Percentiles rank a stretch among this genome's conserved stretches.
phyloP scores from a whole-genome alignment of 2,888 invertebrate species.

The Drosophila mimica region DNA sequence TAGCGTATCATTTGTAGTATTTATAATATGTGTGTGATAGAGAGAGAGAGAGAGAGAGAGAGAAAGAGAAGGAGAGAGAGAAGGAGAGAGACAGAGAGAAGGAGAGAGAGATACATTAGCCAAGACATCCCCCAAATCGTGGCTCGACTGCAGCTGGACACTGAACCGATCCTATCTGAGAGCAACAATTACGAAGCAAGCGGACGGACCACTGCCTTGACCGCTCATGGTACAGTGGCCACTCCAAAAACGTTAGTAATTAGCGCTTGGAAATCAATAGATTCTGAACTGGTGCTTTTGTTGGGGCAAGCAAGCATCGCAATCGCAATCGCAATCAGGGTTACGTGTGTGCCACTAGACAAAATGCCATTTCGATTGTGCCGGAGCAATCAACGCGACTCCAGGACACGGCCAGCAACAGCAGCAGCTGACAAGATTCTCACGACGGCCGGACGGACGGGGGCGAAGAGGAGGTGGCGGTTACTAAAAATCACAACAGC shows the following conservation, averaged over 20 bases:
- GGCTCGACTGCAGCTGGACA: background rate
- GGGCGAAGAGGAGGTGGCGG: background rate
- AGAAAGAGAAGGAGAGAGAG: background rate
- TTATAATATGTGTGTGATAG: background rate
- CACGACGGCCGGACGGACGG: constrained; percentile 34
- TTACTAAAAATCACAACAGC: constrained; percentile 32
- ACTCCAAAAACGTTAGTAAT: constrained; percentile 42
- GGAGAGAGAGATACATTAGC: background rate
- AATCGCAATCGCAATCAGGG: constrained; percentile 43
- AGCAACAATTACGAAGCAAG: constrained; percentile 49
- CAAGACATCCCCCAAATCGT: background rate
- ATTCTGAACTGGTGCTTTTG: constrained; percentile 25
- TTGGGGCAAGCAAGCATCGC: constrained; percentile 37
- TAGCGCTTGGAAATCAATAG: constrained; percentile 71
- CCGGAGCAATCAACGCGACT: constrained; percentile 57
- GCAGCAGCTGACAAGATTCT: constrained; percentile 68
- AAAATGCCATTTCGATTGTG: constrained; percentile 56
- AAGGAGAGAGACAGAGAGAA: background rate
- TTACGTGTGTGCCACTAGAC: constrained; percentile 40
- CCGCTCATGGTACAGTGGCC: constrained; percentile 1
- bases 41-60: background rate
- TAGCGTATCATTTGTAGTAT: too few relatives aligned
- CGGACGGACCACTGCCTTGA: constrained; percentile 6
- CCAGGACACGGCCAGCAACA: constrained; percentile 6
- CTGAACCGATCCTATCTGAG: constrained; percentile 43